Evolutionary conservation across 2,888 invertebrate species (phyloP).

Genomic region (Ophion costatus): DNA sequence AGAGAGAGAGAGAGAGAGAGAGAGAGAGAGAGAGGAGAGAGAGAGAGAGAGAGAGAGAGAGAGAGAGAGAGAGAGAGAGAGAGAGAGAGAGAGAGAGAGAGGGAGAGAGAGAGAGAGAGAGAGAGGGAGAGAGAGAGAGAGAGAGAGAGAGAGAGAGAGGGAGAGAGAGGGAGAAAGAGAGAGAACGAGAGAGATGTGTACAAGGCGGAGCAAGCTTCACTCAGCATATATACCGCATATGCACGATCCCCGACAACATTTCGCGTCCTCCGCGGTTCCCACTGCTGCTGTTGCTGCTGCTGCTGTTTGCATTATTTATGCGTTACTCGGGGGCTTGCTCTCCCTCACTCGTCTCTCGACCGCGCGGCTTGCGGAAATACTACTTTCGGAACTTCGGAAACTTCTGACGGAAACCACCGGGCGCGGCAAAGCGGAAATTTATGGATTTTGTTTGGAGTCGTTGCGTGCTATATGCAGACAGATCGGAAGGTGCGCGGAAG

Average conservation of each 20-base stretch:
- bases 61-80: not conserved
- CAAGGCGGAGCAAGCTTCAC: conserved; percentile 43
- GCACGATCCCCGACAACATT: conserved; percentile 57
- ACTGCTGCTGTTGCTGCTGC: conserved; percentile 40
- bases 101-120: not conserved
- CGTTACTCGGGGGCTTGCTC: conserved; percentile 57
- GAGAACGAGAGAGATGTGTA: not conserved
- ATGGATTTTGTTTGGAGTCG: conserved; percentile 82
- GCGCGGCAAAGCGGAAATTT: conserved; percentile 81
- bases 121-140: not conserved
- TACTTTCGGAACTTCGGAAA: conserved; percentile 82
- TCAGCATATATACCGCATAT: conserved; percentile 46
- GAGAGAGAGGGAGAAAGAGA: not conserved
- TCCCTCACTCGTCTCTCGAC: conserved; percentile 45
- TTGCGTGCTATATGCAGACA: conserved; percentile 62
- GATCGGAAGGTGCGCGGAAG: conserved; percentile 24
- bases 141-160: not conserved
- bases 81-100: not conserved
- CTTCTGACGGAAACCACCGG: conserved; percentile 82
- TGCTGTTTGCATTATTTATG: conserved; percentile 70
- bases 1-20: too few relatives aligned
- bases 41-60: not conserved
- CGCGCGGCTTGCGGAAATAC: conserved; percentile 75
- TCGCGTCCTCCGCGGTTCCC: conserved; percentile 51
- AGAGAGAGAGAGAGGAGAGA: too few relatives aligned